phyloP scores from a whole-genome alignment of 2,888 invertebrate species.

The Xestia ashworthii region DNA sequence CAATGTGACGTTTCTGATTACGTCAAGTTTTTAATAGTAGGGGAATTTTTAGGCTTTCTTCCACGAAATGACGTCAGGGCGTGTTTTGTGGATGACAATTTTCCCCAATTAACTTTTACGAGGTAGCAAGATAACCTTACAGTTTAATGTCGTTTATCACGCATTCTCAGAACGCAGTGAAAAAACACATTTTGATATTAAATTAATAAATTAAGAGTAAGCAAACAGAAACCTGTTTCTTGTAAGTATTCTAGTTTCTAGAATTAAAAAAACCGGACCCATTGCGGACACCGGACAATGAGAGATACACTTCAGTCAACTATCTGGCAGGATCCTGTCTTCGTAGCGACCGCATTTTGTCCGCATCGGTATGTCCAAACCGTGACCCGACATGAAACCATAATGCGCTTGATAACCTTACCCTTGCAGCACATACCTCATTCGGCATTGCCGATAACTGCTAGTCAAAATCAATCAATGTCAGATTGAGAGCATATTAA shows the following conservation, averaged over 20 bases:
- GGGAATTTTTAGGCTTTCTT: background rate
- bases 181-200: constrained; percentile 19
- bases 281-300: no score
- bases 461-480: constrained; percentile 68
- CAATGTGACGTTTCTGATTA: background rate
- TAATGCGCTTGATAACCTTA: constrained; percentile 68
- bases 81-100: constrained; percentile 22
- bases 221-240: background rate
- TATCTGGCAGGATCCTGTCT: no score
- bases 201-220: background rate
- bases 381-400: background rate
- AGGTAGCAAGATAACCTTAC: constrained; percentile 57
- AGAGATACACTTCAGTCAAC: no score
- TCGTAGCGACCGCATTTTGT: background rate
- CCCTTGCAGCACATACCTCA: constrained; percentile 78
- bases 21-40: background rate
- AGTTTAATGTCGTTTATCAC: constrained; percentile 42
- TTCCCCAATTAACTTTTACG: constrained; percentile 39
- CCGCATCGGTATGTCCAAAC: background rate
- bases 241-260: background rate
- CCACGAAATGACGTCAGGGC: background rate
- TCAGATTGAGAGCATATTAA: constrained; percentile 65
- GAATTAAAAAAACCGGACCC: background rate
- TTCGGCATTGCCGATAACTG: constrained; percentile 77
- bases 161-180: constrained; percentile 13